phyloP scores from a whole-genome alignment of 2,888 invertebrate genomes.

The Cantharis lateralis region DNA sequence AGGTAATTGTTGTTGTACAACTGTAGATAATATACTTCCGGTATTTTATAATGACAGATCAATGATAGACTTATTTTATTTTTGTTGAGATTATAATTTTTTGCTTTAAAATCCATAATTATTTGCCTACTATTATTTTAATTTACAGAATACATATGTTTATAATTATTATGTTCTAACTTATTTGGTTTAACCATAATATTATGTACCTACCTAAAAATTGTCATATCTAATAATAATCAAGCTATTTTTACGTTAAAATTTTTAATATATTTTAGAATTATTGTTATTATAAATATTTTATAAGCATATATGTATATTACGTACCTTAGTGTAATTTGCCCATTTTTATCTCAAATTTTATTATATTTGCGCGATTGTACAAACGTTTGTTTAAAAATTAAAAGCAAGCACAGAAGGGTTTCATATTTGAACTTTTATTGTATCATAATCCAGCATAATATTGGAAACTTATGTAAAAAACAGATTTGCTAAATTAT shows the following conservation, averaged over 20 bases:
- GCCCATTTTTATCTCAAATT: conserved; percentile 4
- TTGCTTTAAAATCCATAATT: not conserved
- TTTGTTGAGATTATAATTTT: not conserved
- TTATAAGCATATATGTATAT: conserved; percentile 22
- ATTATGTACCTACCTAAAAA: not conserved
- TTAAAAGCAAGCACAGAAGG: not conserved
- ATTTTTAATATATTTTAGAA: conserved; percentile 26
- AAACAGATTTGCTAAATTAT: not conserved
- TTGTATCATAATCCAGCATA: not conserved
- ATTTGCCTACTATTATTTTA: not conserved
- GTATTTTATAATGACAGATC: conserved; percentile 2
- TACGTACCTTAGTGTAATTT: conserved; percentile 15
- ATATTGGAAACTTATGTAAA: not conserved
- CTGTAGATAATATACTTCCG: not conserved
- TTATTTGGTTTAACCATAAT: not conserved
- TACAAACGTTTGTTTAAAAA: conserved; percentile 1
- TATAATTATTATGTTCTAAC: too few relatives aligned
- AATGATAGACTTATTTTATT: conserved; percentile 2
- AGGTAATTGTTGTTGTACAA: conserved; percentile 2
- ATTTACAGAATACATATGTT: not conserved
- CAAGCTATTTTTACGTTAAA: conserved; percentile 15
- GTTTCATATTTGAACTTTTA: not conserved
- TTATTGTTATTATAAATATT: conserved; percentile 23
- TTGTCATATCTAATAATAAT: not conserved
- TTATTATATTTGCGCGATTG: not conserved